Percentiles rank a stretch among this genome's conserved stretches.
Conservation (phyloP, 1,140 invertebrate species). For the Nixonia krombeini region DNA sequence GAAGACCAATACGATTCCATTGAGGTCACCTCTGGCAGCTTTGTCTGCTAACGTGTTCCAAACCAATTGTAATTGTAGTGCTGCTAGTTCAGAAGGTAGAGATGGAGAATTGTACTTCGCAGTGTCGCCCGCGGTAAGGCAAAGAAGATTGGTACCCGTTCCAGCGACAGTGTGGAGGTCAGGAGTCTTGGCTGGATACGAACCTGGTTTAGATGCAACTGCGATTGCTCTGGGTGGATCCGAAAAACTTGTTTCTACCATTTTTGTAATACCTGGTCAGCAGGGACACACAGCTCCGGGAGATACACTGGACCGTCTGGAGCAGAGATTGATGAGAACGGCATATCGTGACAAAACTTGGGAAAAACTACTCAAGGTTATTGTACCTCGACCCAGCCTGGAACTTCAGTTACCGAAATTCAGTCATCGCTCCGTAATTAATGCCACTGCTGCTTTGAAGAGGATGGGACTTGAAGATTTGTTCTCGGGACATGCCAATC, state of each 20-base stretch:
- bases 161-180: constrained; percentile 84
- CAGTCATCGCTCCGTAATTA: constrained; percentile 84
- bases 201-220: constrained; percentile 85
- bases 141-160: constrained; percentile 83
- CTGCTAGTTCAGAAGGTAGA: constrained; percentile 78
- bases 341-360: constrained; percentile 79
- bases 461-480: constrained; percentile 85
- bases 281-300: constrained; percentile 81
- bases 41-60: constrained; percentile 85
- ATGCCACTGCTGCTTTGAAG: constrained; percentile 81
- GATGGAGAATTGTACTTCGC: constrained; percentile 90
- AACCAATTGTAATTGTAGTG: constrained; percentile 83
- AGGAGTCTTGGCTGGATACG: constrained; percentile 85
- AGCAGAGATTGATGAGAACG: constrained; percentile 77
- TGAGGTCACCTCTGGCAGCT: constrained; percentile 82
- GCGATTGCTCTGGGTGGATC: constrained; percentile 81
- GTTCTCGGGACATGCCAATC: constrained; percentile 81
- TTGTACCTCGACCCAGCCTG: constrained; percentile 80
- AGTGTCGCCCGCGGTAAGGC: constrained; percentile 82
- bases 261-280: constrained; percentile 85
- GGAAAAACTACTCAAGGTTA: constrained; percentile 79
- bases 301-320: constrained; percentile 81
- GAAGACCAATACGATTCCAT: constrained; percentile 78
- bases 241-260: constrained; percentile 80
- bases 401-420: constrained; percentile 88